Evolutionary conservation across 92 coral and sea anemone genomes (phyloP).

Genomic region (Blastomussa wellsi): DNA sequence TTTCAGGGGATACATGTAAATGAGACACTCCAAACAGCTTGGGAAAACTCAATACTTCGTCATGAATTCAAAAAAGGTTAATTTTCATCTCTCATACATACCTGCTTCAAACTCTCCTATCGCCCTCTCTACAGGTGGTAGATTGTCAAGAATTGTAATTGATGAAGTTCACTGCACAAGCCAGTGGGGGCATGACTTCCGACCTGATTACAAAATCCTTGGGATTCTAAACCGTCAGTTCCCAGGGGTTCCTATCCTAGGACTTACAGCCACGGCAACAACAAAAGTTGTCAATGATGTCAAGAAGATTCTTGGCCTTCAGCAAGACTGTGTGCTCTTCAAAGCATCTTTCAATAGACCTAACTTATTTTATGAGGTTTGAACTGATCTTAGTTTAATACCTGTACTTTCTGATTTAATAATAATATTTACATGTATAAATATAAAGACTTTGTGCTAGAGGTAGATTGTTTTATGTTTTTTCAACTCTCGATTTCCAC

Average conservation of each 20-base stretch:
- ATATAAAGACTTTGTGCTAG: no score
- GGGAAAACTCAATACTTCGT: no score
- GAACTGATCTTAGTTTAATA: not conserved
- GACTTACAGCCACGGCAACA: slow-evolving; percentile 98
- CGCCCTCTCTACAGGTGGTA: slow-evolving; percentile 55
- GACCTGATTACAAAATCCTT: slow-evolving; percentile 97
- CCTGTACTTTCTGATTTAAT: slow-evolving; percentile 5
- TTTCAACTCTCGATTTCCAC: no score
- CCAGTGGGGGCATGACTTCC: slow-evolving; percentile 99
- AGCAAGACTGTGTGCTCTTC: slow-evolving; percentile 77
- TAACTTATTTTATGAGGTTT: slow-evolving; percentile 92
- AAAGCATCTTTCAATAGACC: slow-evolving; percentile 95
- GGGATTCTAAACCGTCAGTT: slow-evolving; percentile 97
- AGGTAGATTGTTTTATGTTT: no score
- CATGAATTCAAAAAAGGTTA: no score
- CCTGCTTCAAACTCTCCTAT: not conserved
- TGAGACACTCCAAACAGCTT: no score
- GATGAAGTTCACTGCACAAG: slow-evolving; percentile 98
- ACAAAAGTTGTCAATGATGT: slow-evolving; percentile 93
- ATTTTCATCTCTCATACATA: not conserved
- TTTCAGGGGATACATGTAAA: no score
- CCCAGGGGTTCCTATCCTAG: slow-evolving; percentile 87
- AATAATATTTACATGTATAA: no score
- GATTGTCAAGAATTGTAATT: slow-evolving; percentile 83
- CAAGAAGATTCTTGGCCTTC: slow-evolving; percentile 84